Evolutionary conservation across 2,888 invertebrate species (phyloP), one percentile per base, ranked within the genome.

Genomic region (Diabrotica balteata): DNA sequence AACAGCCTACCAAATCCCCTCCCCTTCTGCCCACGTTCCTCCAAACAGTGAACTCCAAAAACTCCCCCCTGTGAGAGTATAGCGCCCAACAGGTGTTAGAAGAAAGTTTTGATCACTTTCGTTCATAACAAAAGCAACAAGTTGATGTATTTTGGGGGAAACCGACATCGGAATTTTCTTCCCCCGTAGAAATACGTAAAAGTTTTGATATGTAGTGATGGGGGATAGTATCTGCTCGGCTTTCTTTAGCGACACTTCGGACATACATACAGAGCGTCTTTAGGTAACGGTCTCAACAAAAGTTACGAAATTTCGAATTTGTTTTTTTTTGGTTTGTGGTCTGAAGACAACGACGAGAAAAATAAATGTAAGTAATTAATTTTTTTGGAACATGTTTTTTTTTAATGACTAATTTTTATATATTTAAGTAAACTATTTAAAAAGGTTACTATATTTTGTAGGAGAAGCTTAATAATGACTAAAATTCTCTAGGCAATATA

Each of bases 211-310:
- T 70, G 60, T 64, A 68, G 67, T 73, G 72, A 57, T 66, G 54
- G 71, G 53, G 63, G 68, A 66, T 72, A 75, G 75, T 75, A 69
- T 68, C 70, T 69, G 66, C 69, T 70, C 68, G 73, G 64, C 69
- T 67, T 66, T 72, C 72, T 63, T 45, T 69, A 63, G 72, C 59
- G 68, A 66, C 67, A 73, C 72, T 69, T 69, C 66, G 66, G 47
- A 63, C 10, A 43, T 32, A 66, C 59, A 67, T 68, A 69, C 66
- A 63, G 63, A 63, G 69, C 61, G 59, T 46, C 64, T 53, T 43
- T 17, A 61, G n/a, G 46, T 53, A 59, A 45, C 55, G 59, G 45
- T 45, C 32, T 54, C 46, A 32, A 32, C 10, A 52, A 47, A 9
- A 46, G 44, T 57, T 51, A 57, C 58, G 50, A 49, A 8, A 43